Evolutionary conservation across 92 coral and sea anemone species (phyloP), one percentile per base, ranked within the genome.

Genomic region (Nematostella vectensis): DNA sequence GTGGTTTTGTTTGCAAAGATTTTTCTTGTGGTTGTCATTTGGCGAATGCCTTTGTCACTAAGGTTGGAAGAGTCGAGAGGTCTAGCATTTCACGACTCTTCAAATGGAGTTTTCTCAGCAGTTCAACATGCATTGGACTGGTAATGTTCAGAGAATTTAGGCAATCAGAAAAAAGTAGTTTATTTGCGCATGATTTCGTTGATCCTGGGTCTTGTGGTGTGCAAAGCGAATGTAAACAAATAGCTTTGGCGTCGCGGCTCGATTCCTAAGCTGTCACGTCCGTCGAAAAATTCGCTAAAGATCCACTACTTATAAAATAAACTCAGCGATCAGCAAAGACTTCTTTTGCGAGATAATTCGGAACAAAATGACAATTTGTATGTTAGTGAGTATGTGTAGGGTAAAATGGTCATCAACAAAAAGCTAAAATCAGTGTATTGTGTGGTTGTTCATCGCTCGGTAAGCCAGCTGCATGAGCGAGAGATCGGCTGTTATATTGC

Each of bases 31-130:
- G 52, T 52, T 66, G 72, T 66, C 72, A 66, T 57, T 26, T 21
- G 55, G 58, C 43, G 67, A 68, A 68, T 79, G 73, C 87, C 87
- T 23, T 68, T 33, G 67, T 79, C 77, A 60, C 81, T 60, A 67
- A 28, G n/a, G n/a, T n/a, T n/a, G n/a, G 87, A 48, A 47, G 33
- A 6, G 40, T 33, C 40, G 15, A 33, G 40, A 33, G 18, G 9
- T 47, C 40, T 33, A 6, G 6, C 40, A 15, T n/a, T n/a, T n/a
- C n/a, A n/a, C n/a, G n/a, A n/a, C n/a, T n/a, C n/a, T n/a, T n/a
- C n/a, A n/a, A n/a, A n/a, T n/a, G n/a, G n/a, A n/a, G n/a, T n/a
- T n/a, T n/a, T n/a, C n/a, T n/a, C n/a, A n/a, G n/a, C n/a, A n/a
- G n/a, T n/a, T n/a, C n/a, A n/a, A n/a, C n/a, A n/a, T n/a, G n/a